These are phyloP conservation scores for Darevskia nairensis DNA, from an alignment of 2,797 vertebrate genomes.

Conservation along the genomic window DNA sequence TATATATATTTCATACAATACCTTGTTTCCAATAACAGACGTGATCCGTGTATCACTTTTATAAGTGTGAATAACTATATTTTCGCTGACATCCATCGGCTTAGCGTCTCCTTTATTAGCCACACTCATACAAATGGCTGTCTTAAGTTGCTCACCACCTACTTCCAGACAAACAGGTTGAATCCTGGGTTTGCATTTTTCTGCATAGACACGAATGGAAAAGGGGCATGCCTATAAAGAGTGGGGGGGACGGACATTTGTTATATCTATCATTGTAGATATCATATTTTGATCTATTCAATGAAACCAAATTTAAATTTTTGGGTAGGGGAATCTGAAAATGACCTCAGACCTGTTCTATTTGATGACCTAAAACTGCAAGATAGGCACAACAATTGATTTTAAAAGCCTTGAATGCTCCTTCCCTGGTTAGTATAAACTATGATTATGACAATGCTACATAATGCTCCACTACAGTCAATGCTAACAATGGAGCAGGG, in stretches of 20 bases:
- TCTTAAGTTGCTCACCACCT: slow-evolving; percentile 83
- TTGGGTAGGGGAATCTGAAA: not conserved
- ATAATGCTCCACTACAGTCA: not conserved
- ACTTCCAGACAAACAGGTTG: slow-evolving; percentile 82
- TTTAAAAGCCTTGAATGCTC: not conserved
- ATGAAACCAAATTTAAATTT: not conserved
- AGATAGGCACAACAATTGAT: not conserved
- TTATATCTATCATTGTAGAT: not conserved
- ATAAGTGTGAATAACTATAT: slow-evolving; percentile 83
- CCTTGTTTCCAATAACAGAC: slow-evolving; percentile 91
- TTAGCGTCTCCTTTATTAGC: slow-evolving; percentile 80
- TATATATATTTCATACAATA: slow-evolving; percentile 55
- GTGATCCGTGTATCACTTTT: slow-evolving; percentile 85
- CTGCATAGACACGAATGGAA: slow-evolving; percentile 83
- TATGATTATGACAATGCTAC: not conserved
- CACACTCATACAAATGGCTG: slow-evolving; percentile 86
- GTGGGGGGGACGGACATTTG: not conserved
- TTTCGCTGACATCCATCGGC: slow-evolving; percentile 82
- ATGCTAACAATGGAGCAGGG: not conserved
- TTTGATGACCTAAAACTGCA: not conserved
- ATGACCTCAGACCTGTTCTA: not conserved
- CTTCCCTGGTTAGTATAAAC: not conserved
- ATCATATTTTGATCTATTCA: too few relatives aligned
- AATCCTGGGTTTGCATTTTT: slow-evolving; percentile 81
- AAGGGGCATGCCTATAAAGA: slow-evolving; percentile 89